Percentiles rank a stretch among this genome's conserved stretches.
Evolutionary conservation across 2,797 vertebrate genomes (phyloP).

Genomic region (Enteromius treurensis): DNA sequence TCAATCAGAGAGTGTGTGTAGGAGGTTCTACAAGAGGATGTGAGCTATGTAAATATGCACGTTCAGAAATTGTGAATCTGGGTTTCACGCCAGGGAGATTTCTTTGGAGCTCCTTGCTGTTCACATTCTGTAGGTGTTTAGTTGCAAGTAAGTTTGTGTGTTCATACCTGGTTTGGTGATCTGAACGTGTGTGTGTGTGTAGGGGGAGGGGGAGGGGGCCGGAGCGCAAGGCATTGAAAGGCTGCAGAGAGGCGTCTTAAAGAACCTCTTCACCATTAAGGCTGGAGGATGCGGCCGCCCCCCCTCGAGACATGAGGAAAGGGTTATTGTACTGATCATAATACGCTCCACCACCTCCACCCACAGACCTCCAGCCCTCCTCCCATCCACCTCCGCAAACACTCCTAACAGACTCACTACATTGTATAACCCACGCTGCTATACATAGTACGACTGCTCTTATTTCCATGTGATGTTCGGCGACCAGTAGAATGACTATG

Average conservation of each 20-base stretch:
- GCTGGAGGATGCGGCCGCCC: constrained; percentile 64
- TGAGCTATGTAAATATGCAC: constrained; percentile 33
- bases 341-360: constrained; percentile 60
- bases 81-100: not conserved
- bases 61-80: constrained; percentile 30
- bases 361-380: constrained; percentile 56
- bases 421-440: constrained; percentile 30
- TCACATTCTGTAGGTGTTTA: not conserved
- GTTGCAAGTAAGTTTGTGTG: constrained; percentile 15
- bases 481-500: constrained; percentile 13
- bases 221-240: constrained; percentile 49
- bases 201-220: constrained; percentile 61
- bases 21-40: constrained; percentile 39
- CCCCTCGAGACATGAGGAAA: constrained; percentile 58
- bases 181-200: constrained; percentile 36
- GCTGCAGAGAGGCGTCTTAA: constrained; percentile 69
- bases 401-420: constrained; percentile 32
- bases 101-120: not conserved
- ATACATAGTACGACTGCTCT: constrained; percentile 8
- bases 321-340: constrained; percentile 71
- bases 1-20: constrained; percentile 43
- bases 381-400: constrained; percentile 41
- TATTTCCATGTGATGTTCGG: constrained; percentile 23
- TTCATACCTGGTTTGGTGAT: constrained; percentile 38
- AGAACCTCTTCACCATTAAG: constrained; percentile 76